Base-by-base conservation (phyloP, 2,113 vertebrate genomes). In the Thalassoma bifasciatum region DNA sequence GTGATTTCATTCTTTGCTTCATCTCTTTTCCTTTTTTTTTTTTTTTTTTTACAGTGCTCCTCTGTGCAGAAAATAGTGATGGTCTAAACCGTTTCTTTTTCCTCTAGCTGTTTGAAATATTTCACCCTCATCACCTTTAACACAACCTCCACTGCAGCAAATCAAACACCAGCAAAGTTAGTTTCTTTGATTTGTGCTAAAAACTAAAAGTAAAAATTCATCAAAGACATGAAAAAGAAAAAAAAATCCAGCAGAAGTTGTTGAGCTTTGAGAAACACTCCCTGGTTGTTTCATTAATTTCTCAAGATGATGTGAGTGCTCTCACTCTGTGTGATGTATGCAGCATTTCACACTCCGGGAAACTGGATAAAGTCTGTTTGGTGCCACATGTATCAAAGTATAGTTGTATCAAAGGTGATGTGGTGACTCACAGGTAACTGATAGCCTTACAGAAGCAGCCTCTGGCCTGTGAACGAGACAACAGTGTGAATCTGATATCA, bases 401-500 rank as follows among this genome's bases (percentile, higher is more conserved):
- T 26, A 57, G 69, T 23, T 58, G 72, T 65, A 59, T 58, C 52
- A 47, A 76, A 77, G 77, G 79, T 53, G 46, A 62, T 73, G 79
- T 64, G 82, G 81, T 67, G 82, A 66, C 76, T 56, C 46, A n/a
- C 37, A 62, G 71, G 85, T 81, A 89, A 82, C 8, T 9, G 83
- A 89, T 84, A 85, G 46, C 70, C 78, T 47, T 10, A 4, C 38
- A 73, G 53, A 78, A 80, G 58, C 82, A 44, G 77, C 75, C 67
- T 77, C 78, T 81, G 77, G 79, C 76, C 77, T 68, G 66, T 70
- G 71, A 77, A 81, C 75, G 24, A 80, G 81, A 81, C 83, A 88
- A 82, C 79, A 71, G 63, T 46, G 21, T 62, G 79, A 79, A 44
- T 78, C 81, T 84, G 90, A 90, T 91, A 89, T 92, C 91, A 91